A percentile compares a stretch with the other conserved stretches of the same genome.
Conservation (phyloP, 2,797 vertebrate genomes). For the Dendrocincla fuliginosa region DNA sequence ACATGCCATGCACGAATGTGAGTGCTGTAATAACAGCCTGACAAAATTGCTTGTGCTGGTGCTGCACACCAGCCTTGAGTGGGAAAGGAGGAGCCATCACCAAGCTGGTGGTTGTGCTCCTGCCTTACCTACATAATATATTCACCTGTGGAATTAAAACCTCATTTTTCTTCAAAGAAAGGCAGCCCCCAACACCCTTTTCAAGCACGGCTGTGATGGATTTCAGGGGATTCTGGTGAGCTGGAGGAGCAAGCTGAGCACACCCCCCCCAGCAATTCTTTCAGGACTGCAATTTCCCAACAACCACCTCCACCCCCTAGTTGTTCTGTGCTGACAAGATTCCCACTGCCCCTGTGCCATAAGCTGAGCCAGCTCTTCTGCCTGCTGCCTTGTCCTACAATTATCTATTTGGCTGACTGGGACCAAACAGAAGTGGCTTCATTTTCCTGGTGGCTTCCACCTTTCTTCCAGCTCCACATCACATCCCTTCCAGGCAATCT, state of each 20-base stretch:
- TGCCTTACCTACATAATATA: background rate
- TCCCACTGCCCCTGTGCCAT: constrained; percentile 59
- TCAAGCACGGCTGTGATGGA: background rate
- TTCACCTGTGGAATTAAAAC: background rate
- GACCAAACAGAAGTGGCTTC: constrained; percentile 54
- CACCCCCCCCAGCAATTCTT: background rate
- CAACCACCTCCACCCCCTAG: background rate
- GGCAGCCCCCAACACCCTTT: background rate
- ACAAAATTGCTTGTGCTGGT: background rate
- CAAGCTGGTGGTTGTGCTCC: background rate
- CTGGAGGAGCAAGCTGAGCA: background rate
- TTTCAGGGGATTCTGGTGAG: background rate
- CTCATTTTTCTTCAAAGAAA: background rate
- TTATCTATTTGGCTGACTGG: constrained; percentile 81
- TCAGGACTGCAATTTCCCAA: background rate
- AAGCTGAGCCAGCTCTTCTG: constrained; percentile 77
- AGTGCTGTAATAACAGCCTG: background rate
- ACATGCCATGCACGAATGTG: background rate
- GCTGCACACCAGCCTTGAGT: background rate
- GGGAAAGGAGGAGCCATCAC: background rate
- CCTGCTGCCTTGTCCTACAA: constrained; percentile 79
- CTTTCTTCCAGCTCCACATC: background rate
- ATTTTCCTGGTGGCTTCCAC: constrained; percentile 38
- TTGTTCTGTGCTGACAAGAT: constrained; percentile 45
- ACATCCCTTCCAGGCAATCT: background rate